Evolutionary conservation across 2,888 invertebrate species (phyloP), one percentile per base, ranked within the genome.

Genomic region (Tineola bisselliella): DNA sequence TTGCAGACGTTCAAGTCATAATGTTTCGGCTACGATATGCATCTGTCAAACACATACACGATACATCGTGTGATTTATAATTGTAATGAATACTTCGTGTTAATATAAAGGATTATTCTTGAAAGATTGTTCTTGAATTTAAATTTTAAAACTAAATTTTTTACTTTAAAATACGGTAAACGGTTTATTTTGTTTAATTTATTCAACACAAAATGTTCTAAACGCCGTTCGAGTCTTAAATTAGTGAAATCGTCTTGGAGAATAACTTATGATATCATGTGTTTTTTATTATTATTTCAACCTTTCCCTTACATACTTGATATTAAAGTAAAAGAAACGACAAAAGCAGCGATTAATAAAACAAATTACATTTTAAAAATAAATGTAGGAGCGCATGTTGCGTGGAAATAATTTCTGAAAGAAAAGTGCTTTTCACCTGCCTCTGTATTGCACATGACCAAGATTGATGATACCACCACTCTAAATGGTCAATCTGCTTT

Each of bases 21-120:
- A 31, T 58, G 54, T 59, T 56, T n/a, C 52, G 59, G 52, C 31
- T 59, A 59, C 52, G 62, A 59, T 33, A 44, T 62, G 62, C 62
- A 59, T 59, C 62, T 62, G 62, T 62, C 62, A 52, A 43, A 52
- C n/a, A 11, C 62, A 62, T 58, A 2, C 54, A 8, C 54, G 44
- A 10, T 13, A 31, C 17, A 6, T 6, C 15, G 18, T 25, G 17
- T 56, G 56, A 56, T 56, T 6, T 56, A 56, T 18, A 56, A 48
- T 48, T 48, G 48, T 15, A 48, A 48, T 48, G 48, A 48, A 38
- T 38, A 38, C n/a, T 10, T 38, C 38, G 38, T 3, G 10, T 38
- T 10, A n/a, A 38, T 10, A 10, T 10, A 38, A 25, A 6, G 25
- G 38, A 10, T n/a, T 38, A 38, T 38, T 38, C 38, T 38, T 38